Conservation (phyloP, 1,140 invertebrate genomes). For the Micrasema longulum region DNA sequence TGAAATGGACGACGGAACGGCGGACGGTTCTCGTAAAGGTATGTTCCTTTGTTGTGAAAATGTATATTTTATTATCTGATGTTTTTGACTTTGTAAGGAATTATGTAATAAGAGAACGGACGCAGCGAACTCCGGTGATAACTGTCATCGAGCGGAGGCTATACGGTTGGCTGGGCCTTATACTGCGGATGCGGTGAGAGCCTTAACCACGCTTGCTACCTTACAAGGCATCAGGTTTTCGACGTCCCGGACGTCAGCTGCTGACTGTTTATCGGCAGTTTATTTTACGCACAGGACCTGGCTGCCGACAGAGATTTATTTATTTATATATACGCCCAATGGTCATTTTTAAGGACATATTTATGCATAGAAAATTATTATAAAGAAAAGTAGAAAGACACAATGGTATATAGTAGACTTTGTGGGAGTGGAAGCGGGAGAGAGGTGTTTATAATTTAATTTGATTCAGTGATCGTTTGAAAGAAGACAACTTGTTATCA, state of each 20-base stretch:
- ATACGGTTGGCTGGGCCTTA: background rate
- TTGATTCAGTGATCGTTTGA: no score
- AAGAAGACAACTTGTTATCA: no score
- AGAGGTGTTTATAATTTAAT: no score
- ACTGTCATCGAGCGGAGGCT: no score
- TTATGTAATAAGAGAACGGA: no score
- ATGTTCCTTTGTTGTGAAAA: constrained; percentile 53
- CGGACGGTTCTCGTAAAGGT: constrained; percentile 41
- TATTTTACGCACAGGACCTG: background rate
- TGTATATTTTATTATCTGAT: background rate
- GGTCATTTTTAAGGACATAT: no score
- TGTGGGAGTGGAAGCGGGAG: no score
- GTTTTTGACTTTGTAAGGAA: background rate
- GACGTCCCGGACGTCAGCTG: background rate
- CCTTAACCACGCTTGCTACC: background rate
- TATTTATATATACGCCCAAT: background rate
- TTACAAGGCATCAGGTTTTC: no score
- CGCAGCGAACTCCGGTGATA: no score
- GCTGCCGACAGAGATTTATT: background rate
- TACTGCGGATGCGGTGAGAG: background rate
- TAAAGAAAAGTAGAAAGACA: no score
- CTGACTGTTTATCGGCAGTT: background rate
- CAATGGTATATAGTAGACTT: no score
- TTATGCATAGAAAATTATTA: no score
- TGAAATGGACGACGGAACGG: constrained; percentile 64